Percentiles rank a stretch among this genome's conserved stretches.
Conservation (phyloP, 2,113 vertebrate species). For the Lepisosteus oculatus region DNA sequence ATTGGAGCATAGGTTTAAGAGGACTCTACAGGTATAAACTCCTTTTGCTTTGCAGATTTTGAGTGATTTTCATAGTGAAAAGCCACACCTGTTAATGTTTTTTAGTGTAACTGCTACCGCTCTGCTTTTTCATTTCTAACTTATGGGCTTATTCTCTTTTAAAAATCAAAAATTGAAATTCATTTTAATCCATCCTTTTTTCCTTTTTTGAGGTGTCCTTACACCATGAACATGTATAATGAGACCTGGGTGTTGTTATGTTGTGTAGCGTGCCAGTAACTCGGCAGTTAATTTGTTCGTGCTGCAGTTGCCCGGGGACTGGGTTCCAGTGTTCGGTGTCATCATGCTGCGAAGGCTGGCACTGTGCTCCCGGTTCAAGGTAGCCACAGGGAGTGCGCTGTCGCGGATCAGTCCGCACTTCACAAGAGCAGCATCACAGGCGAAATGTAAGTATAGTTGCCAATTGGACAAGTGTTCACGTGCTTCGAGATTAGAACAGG, state of each 20-base stretch:
- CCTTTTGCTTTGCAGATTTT: neutral
- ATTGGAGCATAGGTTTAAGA: neutral
- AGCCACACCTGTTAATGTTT: constrained; percentile 26
- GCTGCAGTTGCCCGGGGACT: neutral
- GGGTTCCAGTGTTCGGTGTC: neutral
- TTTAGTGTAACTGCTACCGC: constrained; percentile 30
- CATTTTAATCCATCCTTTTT: too few species aligned
- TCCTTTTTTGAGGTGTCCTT: too few species aligned
- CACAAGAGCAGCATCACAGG: constrained; percentile 48
- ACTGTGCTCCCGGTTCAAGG: constrained; percentile 37
- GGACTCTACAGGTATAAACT: neutral
- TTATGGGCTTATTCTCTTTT: too few species aligned
- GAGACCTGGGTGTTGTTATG: too few species aligned
- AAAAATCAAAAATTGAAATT: too few species aligned
- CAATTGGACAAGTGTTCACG: too few species aligned
- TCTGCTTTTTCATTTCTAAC: too few species aligned
- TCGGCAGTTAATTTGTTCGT: neutral
- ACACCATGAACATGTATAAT: too few species aligned
- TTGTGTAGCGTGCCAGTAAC: neutral
- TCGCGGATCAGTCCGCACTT: constrained; percentile 32
- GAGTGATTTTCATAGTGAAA: neutral
- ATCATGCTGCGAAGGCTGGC: constrained; percentile 52
- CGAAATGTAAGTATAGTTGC: constrained; percentile 48
- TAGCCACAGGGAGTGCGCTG: constrained; percentile 27
- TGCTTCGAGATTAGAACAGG: too few species aligned